Evolutionary conservation across 2,888 invertebrate genomes (phyloP), one percentile per base, ranked within the genome.

Genomic region (Papilio protenor): DNA sequence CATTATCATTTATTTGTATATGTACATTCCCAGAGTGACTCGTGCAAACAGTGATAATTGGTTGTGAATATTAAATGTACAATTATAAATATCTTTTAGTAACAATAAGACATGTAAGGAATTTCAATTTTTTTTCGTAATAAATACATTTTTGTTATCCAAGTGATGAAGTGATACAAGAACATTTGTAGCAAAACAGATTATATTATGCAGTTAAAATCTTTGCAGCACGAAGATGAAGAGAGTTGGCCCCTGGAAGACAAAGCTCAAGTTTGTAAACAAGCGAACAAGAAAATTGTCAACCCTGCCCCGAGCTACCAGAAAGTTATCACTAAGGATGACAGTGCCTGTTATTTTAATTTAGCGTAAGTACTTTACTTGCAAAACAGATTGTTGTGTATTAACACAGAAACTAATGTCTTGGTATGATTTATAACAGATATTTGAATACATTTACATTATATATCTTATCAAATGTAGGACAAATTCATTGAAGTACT

Each of bases 271-370:
- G 81, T 90, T 55, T 90, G 89, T 81, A 92, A 92, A 83, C 89
- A 87, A 73, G 87, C 80, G 72, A 88, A 84, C 79, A 92, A 91
- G 80, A 92, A 92, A 83, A 81, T 85, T 76, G 82, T 85, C 33
- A 86, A 87, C 78, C 84, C 86, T 71, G 86, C 89, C 55, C 79
- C 89, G 73, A 91, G 89, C 77, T 89, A 89, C 81, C 89, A 91
- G 82, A 85, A 88, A 76, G 82, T 87, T 59, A 86, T 87, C 81
- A 86, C 92, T 81, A 92, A 92, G 83, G 92, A 94, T 88, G 93
- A 94, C 83, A 91, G 91, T 80, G 92, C 95, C 45, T 94, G 94
- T 81, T 96, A 95, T 85, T 95, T 95, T 84, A 95, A 96, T 84
- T 95, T 95, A 89, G 95, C 94, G 96, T 96, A 86, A 89, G 91